A percentile compares a stretch with the other conserved stretches of the same genome.
These are phyloP conservation scores for Druon quercuslanigerum DNA, from an alignment of 1,140 invertebrate species.

Conservation along the genomic window DNA sequence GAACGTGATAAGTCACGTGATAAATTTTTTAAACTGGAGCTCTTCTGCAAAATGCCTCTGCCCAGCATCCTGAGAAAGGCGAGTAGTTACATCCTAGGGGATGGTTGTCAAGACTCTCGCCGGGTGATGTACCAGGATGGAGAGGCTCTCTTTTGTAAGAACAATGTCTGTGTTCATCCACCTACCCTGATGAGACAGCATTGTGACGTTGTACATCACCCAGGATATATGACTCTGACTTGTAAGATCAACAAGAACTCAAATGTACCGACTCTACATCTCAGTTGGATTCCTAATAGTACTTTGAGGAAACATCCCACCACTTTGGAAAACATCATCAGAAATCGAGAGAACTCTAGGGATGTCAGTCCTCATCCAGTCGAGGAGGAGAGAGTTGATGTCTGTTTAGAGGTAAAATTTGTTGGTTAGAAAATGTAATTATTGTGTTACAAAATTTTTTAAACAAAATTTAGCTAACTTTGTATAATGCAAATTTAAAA, in stretches of 20 bases:
- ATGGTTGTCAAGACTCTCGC: slow-evolving; percentile 73
- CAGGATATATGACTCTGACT: slow-evolving; percentile 92
- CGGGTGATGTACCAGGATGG: slow-evolving; percentile 82
- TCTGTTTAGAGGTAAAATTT: slow-evolving; percentile 60
- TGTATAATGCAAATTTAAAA: no score
- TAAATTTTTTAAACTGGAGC: slow-evolving; percentile 16
- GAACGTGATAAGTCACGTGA: slow-evolving; percentile 13
- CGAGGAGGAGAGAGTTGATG: slow-evolving; percentile 62
- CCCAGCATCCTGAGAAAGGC: slow-evolving; percentile 85
- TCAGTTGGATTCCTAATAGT: slow-evolving; percentile 96
- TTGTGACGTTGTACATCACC: slow-evolving; percentile 90
- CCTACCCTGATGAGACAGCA: slow-evolving; percentile 86
- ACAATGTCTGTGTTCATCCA: slow-evolving; percentile 97
- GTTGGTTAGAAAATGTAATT: no score
- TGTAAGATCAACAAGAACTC: slow-evolving; percentile 85
- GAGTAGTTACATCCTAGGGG: slow-evolving; percentile 86
- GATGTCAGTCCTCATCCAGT: slow-evolving; percentile 40
- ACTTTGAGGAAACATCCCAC: slow-evolving; percentile 91
- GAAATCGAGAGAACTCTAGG: slow-evolving; percentile 35
- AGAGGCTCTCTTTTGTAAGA: slow-evolving; percentile 91
- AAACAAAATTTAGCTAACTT: no score
- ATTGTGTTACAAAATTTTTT: no score
- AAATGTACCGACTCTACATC: slow-evolving; percentile 86
- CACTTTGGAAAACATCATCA: slow-evolving; percentile 79
- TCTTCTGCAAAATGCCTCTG: slow-evolving; percentile 79